These are phyloP conservation scores for Ormyrus nitidulus DNA, from an alignment of 2,888 invertebrate species.

Conservation along the genomic window DNA sequence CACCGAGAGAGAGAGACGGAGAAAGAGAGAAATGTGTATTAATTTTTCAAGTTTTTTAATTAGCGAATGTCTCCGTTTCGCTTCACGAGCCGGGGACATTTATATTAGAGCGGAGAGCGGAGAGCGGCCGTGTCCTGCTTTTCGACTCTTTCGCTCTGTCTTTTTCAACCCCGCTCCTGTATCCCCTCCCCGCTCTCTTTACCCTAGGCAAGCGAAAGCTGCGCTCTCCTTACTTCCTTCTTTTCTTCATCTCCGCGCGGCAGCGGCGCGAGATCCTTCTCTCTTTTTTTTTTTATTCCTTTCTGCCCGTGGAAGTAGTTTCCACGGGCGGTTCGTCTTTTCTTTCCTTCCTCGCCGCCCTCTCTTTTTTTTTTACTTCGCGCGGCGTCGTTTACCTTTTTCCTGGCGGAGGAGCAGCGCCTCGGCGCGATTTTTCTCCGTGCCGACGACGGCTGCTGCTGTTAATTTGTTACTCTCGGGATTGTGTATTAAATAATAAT, in stretches of 20 bases:
- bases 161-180: slow-evolving; percentile 35
- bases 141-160: slow-evolving; percentile 56
- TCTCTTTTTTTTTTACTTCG: slow-evolving; percentile 13
- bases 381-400: slow-evolving; percentile 17
- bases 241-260: slow-evolving; percentile 47
- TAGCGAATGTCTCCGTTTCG: slow-evolving; percentile 75
- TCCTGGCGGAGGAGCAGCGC: background rate
- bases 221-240: slow-evolving; percentile 38
- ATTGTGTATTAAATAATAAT: slow-evolving; percentile 70
- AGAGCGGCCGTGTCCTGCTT: slow-evolving; percentile 60
- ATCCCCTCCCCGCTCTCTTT: slow-evolving; percentile 15
- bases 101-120: slow-evolving; percentile 70
- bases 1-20: slow-evolving; percentile 60
- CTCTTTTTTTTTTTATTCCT: slow-evolving; percentile 32
- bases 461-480: slow-evolving; percentile 68
- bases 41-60: slow-evolving; percentile 76
- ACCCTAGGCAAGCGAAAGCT: slow-evolving; percentile 20
- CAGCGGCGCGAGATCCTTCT: background rate
- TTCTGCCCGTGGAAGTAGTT: slow-evolving; percentile 44
- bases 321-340: slow-evolving; percentile 24
- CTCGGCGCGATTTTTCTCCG: slow-evolving; percentile 57
- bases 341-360: slow-evolving; percentile 32
- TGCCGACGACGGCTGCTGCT: slow-evolving; percentile 53
- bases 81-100: slow-evolving; percentile 70
- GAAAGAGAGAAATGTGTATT: slow-evolving; percentile 75